Evolutionary conservation across 2,888 invertebrate genomes (phyloP).

Genomic region (Drosophila crucigera): DNA sequence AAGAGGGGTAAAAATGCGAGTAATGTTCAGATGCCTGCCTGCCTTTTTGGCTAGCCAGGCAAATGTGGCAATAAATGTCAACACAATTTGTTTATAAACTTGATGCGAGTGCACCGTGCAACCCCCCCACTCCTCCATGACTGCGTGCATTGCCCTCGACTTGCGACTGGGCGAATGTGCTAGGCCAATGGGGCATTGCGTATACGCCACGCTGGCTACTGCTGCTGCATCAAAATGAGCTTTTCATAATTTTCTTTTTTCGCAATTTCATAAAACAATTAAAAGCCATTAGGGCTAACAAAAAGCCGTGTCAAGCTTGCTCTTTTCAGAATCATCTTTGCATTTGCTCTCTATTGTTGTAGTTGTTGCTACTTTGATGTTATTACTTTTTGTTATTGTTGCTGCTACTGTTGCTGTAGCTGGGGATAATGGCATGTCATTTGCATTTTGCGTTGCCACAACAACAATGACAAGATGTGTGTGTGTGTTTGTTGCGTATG

Average conservation of each 20-base stretch:
- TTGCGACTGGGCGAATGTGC: conserved; percentile 57
- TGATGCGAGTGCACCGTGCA: not conserved
- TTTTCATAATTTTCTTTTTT: conserved; percentile 44
- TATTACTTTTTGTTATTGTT: conserved; percentile 20
- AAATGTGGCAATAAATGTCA: conserved; percentile 62
- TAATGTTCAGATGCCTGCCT: conserved; percentile 27
- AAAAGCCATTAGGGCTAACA: conserved; percentile 78
- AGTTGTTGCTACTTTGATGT: conserved; percentile 9
- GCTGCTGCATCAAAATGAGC: conserved; percentile 30
- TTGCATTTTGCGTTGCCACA: conserved; percentile 68
- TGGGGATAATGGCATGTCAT: conserved; percentile 70
- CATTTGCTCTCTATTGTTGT: conserved; percentile 28
- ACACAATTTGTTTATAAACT: conserved; percentile 40
- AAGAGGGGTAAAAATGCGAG: conserved; percentile 3
- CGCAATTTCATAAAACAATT: conserved; percentile 77
- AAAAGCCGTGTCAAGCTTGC: conserved; percentile 53
- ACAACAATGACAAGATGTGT: conserved; percentile 36
- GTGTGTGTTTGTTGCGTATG: conserved; percentile 23
- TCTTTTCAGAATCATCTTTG: conserved; percentile 49
- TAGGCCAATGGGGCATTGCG: conserved; percentile 35
- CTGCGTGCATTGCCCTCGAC: conserved; percentile 46
- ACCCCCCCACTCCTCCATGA: not conserved
- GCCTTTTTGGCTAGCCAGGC: conserved; percentile 23
- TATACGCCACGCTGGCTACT: conserved; percentile 15
- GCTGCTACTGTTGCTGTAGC: conserved; percentile 37